These are phyloP conservation scores for Apeira syringaria DNA, from an alignment of 2,888 invertebrate species.

Conservation along the genomic window DNA sequence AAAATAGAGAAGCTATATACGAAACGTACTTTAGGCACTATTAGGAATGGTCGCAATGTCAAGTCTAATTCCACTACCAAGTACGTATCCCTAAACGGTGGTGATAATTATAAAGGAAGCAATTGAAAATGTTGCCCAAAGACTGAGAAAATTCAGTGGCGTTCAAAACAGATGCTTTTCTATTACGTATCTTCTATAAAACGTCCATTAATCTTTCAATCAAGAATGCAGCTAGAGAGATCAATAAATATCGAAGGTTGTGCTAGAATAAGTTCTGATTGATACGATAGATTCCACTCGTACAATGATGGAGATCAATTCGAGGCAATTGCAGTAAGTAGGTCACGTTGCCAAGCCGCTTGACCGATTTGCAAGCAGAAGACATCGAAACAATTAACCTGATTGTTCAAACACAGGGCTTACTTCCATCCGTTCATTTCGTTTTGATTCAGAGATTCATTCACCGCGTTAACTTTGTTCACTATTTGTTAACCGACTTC, in stretches of 20 bases:
- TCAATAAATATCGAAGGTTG: constrained; percentile 28
- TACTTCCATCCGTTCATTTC: constrained; percentile 50
- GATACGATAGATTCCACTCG: constrained; percentile 39
- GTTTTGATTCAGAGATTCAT: constrained; percentile 36
- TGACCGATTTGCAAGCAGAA: constrained; percentile 47
- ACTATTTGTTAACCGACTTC: no score
- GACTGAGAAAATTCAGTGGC: no score
- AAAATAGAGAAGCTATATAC: no score
- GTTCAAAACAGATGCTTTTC: no score
- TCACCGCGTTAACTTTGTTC: no score
- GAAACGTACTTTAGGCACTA: no score
- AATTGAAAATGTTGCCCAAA: no score
- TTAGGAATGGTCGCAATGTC: no score
- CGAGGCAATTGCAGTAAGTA: constrained; percentile 55
- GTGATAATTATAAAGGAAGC: no score
- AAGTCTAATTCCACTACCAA: no score
- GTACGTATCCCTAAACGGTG: no score
- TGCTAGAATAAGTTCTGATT: constrained; percentile 34
- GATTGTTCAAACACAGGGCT: constrained; percentile 44
- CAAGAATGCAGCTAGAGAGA: constrained; percentile 14
- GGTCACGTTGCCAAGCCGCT: constrained; percentile 48
- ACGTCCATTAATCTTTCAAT: constrained; percentile 25
- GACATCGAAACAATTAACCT: constrained; percentile 48
- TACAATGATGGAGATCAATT: constrained; percentile 59
- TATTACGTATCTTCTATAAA: constrained; percentile 4